Base-by-base conservation (phyloP, 2,113 vertebrate genomes). In the Bothrops jararaca region DNA sequence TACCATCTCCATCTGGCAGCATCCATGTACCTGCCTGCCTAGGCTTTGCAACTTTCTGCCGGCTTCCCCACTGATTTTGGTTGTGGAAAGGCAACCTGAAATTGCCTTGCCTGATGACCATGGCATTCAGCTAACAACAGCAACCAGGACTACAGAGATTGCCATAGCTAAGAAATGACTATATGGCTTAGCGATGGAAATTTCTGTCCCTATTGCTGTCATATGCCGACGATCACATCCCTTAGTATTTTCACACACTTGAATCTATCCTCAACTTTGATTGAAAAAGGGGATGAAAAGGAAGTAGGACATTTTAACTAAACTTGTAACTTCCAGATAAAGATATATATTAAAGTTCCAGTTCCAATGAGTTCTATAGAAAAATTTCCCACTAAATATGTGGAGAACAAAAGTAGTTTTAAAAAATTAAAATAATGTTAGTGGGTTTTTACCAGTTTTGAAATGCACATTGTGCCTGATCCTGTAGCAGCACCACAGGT, bases 401-500 rank as follows among this genome's bases (percentile, higher is more conserved):
- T 50, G 26, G 52, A 50, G 9, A 22, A n/a, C 1, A 80, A 80
- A 34, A 80, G n/a, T 22, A 39, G n/a, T 80, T 26, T 34, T 4
- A n/a, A 15, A 45, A 24, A 80, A 89, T 10, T 87, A 24, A 5
- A 2, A 10, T 88, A 86, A 23, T 23, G 12, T 13, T 52, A 45
- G 87, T 53, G 12, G 52, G 29, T 15, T 42, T 91, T 92, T 97
- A 98, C 98, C 98, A 98, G 97, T 96, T 97, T 98, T 90, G 98
- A 96, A 91, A 96, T 93, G 91, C 95, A 96, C 5, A 95, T n/a
- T 60, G 95, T 90, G 94, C 97, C 97, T 57, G 97, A 97, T 94
- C 93, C 96, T 95, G 97, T 95, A 45, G 97, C 91, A 26, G 97
- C 92, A 93, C 97, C 95, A 94, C 97, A 95, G 20, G 96, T 0